Conservation (phyloP, 1,140 invertebrate genomes). For the Leptestheria dahalacensis region DNA sequence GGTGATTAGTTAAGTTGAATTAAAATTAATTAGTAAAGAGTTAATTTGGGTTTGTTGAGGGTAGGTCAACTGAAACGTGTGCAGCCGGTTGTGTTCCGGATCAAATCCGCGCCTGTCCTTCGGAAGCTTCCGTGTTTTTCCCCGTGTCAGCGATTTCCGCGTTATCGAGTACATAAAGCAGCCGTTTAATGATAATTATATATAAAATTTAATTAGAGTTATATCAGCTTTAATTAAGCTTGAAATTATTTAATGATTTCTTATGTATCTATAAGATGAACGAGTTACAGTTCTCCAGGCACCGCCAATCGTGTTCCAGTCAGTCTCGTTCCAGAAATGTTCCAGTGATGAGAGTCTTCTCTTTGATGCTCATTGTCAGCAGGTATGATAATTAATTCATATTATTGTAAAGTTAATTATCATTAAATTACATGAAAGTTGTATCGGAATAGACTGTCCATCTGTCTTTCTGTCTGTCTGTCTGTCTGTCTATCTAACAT, state of each 20-base stretch:
- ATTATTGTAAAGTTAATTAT: too few species aligned
- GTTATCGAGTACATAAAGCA: background rate
- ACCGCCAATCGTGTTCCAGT: conserved; percentile 1
- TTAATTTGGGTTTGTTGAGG: too few species aligned
- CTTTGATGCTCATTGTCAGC: background rate
- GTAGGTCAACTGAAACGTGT: background rate
- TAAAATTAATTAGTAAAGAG: too few species aligned
- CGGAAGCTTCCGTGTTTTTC: conserved; percentile 3
- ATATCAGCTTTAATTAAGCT: too few species aligned
- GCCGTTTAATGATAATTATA: background rate
- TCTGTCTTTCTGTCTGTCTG: too few species aligned
- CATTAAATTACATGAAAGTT: too few species aligned
- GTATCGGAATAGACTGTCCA: too few species aligned
- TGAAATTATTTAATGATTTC: background rate
- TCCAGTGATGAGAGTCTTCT: background rate
- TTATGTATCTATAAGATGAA: background rate
- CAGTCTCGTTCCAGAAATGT: background rate
- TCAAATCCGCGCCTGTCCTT: background rate
- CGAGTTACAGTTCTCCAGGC: conserved; percentile 2
- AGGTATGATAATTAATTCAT: background rate
- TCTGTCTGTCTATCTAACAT: too few species aligned
- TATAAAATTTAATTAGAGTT: background rate
- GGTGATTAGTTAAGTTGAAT: too few species aligned
- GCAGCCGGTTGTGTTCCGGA: background rate
- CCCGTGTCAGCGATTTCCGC: conserved; percentile 7